A percentile compares a stretch with the other conserved stretches of the same genome.
These are phyloP conservation scores for Campoletis sonorensis DNA, from an alignment of 1,140 invertebrate species.

Conservation along the genomic window DNA sequence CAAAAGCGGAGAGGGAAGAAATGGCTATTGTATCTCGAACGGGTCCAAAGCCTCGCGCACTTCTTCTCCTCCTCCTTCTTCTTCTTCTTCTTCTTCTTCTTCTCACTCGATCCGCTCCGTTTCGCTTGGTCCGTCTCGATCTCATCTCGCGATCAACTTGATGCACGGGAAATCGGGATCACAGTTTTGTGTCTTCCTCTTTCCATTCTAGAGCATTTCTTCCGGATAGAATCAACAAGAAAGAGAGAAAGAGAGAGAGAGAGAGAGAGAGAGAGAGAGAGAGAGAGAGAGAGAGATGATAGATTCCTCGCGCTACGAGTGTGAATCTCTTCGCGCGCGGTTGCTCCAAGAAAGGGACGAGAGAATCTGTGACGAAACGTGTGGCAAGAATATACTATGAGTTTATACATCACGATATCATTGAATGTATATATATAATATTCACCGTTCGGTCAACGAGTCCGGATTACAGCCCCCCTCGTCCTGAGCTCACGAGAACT, in stretches of 20 bases:
- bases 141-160: conserved; percentile 34
- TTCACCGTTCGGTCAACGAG: conserved; percentile 23
- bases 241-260: neutral
- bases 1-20: conserved; percentile 25
- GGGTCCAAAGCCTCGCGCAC: conserved; percentile 32
- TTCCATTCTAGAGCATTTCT: conserved; percentile 34
- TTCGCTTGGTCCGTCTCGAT: conserved; percentile 59
- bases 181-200: conserved; percentile 25
- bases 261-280: neutral
- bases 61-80: conserved; percentile 55
- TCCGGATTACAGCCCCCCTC: conserved; percentile 7
- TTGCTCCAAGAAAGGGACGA: neutral
- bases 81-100: conserved; percentile 54
- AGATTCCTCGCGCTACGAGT: conserved; percentile 22
- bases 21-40: conserved; percentile 46
- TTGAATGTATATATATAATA: conserved; percentile 5
- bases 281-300: neutral
- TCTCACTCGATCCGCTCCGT: conserved; percentile 64
- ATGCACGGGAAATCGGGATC: conserved; percentile 54
- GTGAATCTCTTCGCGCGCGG: conserved; percentile 10
- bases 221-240: conserved; percentile 11
- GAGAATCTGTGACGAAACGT: conserved; percentile 30
- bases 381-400: neutral
- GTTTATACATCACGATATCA: conserved; percentile 39
- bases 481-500: neutral